Percentiles rank a stretch among this genome's conserved stretches.
phyloP scores from a whole-genome alignment of 2,113 vertebrate species.

The Rhagologus leucostigma region DNA sequence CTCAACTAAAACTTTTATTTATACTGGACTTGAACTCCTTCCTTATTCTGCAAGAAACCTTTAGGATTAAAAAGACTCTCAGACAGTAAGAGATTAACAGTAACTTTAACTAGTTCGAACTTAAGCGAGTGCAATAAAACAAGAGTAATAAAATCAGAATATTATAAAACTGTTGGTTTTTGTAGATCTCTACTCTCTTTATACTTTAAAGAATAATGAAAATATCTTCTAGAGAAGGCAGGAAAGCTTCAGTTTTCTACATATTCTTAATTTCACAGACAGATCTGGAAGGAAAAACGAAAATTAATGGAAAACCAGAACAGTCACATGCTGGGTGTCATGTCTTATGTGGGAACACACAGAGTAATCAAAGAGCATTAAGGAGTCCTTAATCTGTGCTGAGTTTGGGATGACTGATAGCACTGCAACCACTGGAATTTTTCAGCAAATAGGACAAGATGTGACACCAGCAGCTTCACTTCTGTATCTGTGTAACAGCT shows the following conservation, averaged over 20 bases:
- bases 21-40: neutral
- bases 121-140: neutral
- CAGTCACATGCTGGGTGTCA: neutral
- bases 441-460: neutral
- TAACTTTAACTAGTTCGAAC: neutral
- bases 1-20: neutral
- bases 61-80: neutral
- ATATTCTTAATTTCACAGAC: neutral
- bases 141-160: neutral
- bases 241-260: neutral
- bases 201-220: neutral
- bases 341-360: fast-evolving
- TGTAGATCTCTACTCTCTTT: neutral
- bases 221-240: neutral
- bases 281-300: neutral
- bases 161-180: neutral
- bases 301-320: neutral
- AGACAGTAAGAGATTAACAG: neutral
- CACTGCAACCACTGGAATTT: neutral
- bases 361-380: neutral
- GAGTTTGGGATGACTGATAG: neutral
- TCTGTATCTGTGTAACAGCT: neutral
- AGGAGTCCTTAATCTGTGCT: neutral
- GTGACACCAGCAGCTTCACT: neutral
- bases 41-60: neutral